Evolutionary conservation across 2,888 invertebrate species (phyloP).

Genomic region (Augochlorella aurata): DNA sequence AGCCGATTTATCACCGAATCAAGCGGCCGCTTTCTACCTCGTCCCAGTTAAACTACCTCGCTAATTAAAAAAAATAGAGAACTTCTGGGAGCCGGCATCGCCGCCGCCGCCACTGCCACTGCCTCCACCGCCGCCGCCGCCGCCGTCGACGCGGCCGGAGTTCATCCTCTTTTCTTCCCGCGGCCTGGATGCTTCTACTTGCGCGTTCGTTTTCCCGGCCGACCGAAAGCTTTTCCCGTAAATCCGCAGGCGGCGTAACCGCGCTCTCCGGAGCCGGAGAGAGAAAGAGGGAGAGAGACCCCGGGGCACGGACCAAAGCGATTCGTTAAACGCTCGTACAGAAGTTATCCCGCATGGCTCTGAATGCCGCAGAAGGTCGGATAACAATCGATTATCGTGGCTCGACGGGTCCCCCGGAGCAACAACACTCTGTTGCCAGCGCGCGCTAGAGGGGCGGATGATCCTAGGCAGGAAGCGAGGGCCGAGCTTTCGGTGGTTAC

Average conservation of each 20-base stretch:
- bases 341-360: constrained; percentile 45
- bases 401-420: constrained; percentile 46
- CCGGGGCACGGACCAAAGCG: constrained; percentile 27
- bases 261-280: background rate
- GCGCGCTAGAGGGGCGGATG: constrained; percentile 41
- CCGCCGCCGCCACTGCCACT: background rate
- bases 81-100: background rate
- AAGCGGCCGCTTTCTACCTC: constrained; percentile 19
- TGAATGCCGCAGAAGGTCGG: constrained; percentile 59
- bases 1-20: constrained; percentile 52
- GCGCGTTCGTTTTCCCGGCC: constrained; percentile 1
- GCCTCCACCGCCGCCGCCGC: background rate
- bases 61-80: constrained; percentile 39
- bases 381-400: constrained; percentile 63
- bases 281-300: background rate
- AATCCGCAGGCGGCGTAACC: constrained; percentile 31
- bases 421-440: constrained; percentile 50
- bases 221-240: constrained; percentile 25
- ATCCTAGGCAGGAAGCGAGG: constrained; percentile 35
- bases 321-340: constrained; percentile 52
- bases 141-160: constrained; percentile 2
- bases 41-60: constrained; percentile 49
- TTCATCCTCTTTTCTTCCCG: constrained; percentile 9
- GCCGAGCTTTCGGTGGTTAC: too few species aligned
- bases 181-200: constrained; percentile 27